Base-by-base conservation (phyloP, 2,888 invertebrate species). In the Lobophora halterata region DNA sequence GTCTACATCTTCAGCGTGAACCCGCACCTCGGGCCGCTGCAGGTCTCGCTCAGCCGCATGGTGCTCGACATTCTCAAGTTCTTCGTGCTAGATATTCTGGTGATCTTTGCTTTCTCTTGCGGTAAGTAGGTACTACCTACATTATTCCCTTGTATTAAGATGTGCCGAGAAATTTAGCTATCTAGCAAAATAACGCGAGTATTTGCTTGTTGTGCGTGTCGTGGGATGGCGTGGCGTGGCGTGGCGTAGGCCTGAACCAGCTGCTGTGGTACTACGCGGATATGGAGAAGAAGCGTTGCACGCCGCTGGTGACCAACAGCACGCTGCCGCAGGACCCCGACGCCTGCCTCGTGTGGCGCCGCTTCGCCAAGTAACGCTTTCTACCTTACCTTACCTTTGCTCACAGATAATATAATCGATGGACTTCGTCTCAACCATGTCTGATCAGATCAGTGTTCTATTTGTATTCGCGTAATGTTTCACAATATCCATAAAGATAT, bases 1-100 rank as follows among this genome's bases (percentile, higher is more conserved):
- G 97, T 98, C 61, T 97, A 98, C 89, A 97, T 98, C 81, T 98
- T 98, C 88, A 98, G 97, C 58, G 97, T 98, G 38, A 98, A 97
- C 89, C 97, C 98, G 18, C 97, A 98, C 88, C 90, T 98, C 69
- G 98, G 98, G 47, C 98, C 98, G 47, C 90, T 98, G 58, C 97
- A 97, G 89, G 97, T 98, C 45, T 98, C 97, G 1, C 89, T 98
- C 44, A 97, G 97, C 31, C 89, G 96, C 55, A 95, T 96, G 97
- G 95, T 96, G 55, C 93, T 95, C 87, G 98, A 98, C 72, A 97
- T 98, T 48, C 93, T 98, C 89, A 98, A 98, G 81, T 98, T 98
- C 85, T 96, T 97, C 86, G 95, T 97, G 66, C 90, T 98, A 56
- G 97, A 95, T 80, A 93, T 96, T 25, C 86, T 97, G 44, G 97